Base-by-base conservation (phyloP, 2,797 vertebrate genomes). In the Enteromius unitaeniatus region DNA sequence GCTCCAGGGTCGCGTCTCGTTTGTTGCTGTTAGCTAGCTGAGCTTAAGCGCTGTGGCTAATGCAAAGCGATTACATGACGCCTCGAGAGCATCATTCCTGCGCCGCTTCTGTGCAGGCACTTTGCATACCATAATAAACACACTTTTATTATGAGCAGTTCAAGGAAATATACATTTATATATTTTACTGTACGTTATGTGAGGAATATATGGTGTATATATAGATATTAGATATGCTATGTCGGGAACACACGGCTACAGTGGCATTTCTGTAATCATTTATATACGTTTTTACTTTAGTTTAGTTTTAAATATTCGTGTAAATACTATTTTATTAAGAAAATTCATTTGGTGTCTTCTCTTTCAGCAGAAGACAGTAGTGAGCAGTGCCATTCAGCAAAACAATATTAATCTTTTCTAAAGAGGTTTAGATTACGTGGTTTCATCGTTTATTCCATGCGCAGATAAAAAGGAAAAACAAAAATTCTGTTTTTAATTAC, bases 51-150 rank as follows among this genome's bases (percentile, higher is more conserved):
- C 58, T 76, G n/a, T 23, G 28, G 62, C 80, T 85, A 85, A 85
- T 81, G 85, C 69, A 47, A 73, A 55, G 67, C 64, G 85, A 85
- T 86, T 87, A 86, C 1, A 60, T 34, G 13, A 26, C 19, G 79
- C 55, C 62, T 81, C 81, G 15, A 34, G 73, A 79, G 78, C 76
- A 23, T 85, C 78, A 37, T 37, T 31, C 13, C 64, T 81, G 86
- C 88, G 85, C 45, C 65, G 3, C 9, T 15, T 51, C 31, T 77
- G 88, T 81, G 88, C 88, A 89, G 53, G 40, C 53, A 69, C 55
- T 45, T 77, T 62, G 28, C 28, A 49, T 15, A 37, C 11, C 11
- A 79, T 14, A 67, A 79, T 37, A 42, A 19, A 42, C 34, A 47
- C n/a, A 21, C 21, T 21, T 26, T 62, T 10, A 64, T 45, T 62